Conservation (phyloP, 1,140 invertebrate genomes). For the Pararge aegeria region DNA sequence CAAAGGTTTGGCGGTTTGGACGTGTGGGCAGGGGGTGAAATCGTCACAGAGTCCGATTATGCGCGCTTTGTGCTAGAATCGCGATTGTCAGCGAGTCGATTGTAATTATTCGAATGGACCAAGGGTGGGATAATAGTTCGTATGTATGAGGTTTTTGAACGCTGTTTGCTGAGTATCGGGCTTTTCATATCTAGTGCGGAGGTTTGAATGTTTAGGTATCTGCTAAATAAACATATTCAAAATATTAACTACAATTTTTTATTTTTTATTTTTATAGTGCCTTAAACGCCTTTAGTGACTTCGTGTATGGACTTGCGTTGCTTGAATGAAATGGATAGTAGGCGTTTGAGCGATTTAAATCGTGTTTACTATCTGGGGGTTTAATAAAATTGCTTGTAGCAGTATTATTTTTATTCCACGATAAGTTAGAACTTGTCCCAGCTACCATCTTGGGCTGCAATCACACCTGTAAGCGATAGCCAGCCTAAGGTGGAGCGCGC, state of each 20-base stretch:
- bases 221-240: not conserved
- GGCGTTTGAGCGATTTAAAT: not conserved
- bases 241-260: no score
- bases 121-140: slow-evolving; percentile 61
- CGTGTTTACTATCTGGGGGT: no score
- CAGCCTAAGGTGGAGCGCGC: no score
- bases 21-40: slow-evolving; percentile 40
- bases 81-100: slow-evolving; percentile 76
- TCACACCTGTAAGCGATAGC: no score
- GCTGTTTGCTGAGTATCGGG: slow-evolving; percentile 52
- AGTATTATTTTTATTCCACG: no score
- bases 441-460: no score
- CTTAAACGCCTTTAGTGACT: slow-evolving; percentile 20
- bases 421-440: no score
- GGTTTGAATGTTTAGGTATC: not conserved
- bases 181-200: slow-evolving; percentile 23
- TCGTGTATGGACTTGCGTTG: no score
- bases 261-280: slow-evolving; percentile 32
- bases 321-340: not conserved
- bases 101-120: slow-evolving; percentile 73
- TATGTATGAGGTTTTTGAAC: slow-evolving; percentile 60
- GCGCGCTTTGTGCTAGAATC: slow-evolving; percentile 75
- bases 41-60: slow-evolving; percentile 74
- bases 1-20: slow-evolving; percentile 32
- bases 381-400: no score